Evolutionary conservation across 1,140 invertebrate genomes (phyloP), one percentile per base, ranked within the genome.

Genomic region (Bombus waltoni): DNA sequence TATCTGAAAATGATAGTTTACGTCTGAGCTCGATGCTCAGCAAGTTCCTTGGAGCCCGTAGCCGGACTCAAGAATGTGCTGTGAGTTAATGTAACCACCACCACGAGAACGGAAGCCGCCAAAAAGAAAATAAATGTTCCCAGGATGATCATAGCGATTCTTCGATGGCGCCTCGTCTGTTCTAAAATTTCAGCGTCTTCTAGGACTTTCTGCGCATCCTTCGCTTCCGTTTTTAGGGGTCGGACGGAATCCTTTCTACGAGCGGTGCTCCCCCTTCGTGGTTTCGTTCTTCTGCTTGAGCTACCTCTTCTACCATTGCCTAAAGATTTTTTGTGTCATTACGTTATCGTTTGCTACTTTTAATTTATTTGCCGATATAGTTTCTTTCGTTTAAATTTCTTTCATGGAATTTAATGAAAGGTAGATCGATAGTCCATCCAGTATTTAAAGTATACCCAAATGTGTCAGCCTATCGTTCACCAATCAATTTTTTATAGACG

Each of bases 11-110:
- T 84, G 4, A 57, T 76, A 25, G 91, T 91, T 94, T 94, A 93
- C 92, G 81, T 90, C 92, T 68, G 86, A 40, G 91, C 92, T 76
- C 93, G 93, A 90, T 93, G 93, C 62, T 94, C 85, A 44, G 92
- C 88, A 35, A 93, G 90, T 83, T 94, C 94, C 81, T 82, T 92
- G 22, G 92, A 92, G 70, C 92, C 93, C 18, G 89, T 73, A 2
- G 91, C 78, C 13, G 94, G 93, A 89, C 95, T 96, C 91, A 96
- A 96, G 68, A 95, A 95, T 18, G 92, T 93, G 81, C 93, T 95
- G 93, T 97, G 97, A 18, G 97, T 97, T 87, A 97, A 95, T 59
- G 97, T 97, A 88, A 97, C 95, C 89, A 97, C 96, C 90, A 97
- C 97, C 86, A 96, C 96, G 68, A 97, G 96, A 44, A 97, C 95